phyloP scores from a whole-genome alignment of 2,888 invertebrate species.

The Drosophila nr. medialis region DNA sequence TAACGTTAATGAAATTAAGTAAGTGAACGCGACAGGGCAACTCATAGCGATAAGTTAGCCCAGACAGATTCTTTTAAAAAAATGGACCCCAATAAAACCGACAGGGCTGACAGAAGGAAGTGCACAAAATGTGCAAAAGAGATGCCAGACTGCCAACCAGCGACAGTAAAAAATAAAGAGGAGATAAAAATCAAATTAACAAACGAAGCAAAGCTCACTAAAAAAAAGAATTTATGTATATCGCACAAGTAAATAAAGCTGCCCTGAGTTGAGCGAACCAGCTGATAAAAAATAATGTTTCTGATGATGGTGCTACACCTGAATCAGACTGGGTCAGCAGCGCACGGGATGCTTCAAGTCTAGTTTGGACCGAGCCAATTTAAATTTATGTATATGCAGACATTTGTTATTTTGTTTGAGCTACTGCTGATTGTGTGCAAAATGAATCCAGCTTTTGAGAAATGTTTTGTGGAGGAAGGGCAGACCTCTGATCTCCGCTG shows the following conservation, averaged over 20 bases:
- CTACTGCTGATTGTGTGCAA: slow-evolving; percentile 64
- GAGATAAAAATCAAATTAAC: slow-evolving; percentile 79
- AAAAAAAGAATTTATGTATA: slow-evolving; percentile 13
- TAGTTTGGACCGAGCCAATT: slow-evolving; percentile 65
- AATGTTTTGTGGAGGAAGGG: slow-evolving; percentile 34
- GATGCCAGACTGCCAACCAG: slow-evolving; percentile 35
- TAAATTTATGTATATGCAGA: slow-evolving; percentile 69
- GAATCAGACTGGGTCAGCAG: slow-evolving; percentile 13
- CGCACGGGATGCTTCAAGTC: slow-evolving; percentile 25
- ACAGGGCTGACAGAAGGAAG: slow-evolving; percentile 43
- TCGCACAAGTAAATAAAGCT: slow-evolving; percentile 72
- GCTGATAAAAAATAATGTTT: slow-evolving; percentile 58
- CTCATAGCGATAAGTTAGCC: slow-evolving; percentile 14
- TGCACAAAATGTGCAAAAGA: slow-evolving; percentile 56
- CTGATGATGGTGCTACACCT: slow-evolving; percentile 33
- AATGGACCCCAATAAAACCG: slow-evolving; percentile 59
- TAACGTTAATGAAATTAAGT: slow-evolving; percentile 33
- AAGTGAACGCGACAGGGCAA: slow-evolving; percentile 26
- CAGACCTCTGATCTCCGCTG: slow-evolving; percentile 12
- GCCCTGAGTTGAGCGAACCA: slow-evolving; percentile 45
- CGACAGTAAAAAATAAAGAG: slow-evolving; percentile 63
- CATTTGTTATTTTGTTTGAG: slow-evolving; percentile 53
- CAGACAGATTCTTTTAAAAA: slow-evolving; percentile 26
- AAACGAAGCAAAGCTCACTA: slow-evolving; percentile 49
- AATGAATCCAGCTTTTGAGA: slow-evolving; percentile 64